Percentiles rank a stretch among this genome's conserved stretches.
These are phyloP conservation scores for Flexamia atlantica DNA, from an alignment of 2,888 invertebrate species.

Conservation along the genomic window DNA sequence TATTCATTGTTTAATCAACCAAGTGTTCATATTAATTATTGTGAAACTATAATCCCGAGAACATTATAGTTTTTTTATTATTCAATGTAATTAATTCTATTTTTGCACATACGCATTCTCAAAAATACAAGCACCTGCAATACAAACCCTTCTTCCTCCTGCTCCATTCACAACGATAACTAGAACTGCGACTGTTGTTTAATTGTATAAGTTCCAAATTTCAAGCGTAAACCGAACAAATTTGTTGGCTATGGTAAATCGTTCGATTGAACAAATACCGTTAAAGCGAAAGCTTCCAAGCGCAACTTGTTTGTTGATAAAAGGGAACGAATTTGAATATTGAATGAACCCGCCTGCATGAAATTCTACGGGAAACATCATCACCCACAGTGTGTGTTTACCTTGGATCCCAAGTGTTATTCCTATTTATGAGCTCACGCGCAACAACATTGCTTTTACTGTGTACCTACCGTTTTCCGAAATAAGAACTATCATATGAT, in stretches of 20 bases:
- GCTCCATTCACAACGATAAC: no score
- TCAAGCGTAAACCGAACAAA: neutral
- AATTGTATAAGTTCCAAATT: neutral
- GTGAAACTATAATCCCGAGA: no score
- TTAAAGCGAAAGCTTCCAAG: constrained; percentile 35
- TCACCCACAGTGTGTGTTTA: constrained; percentile 1
- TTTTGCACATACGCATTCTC: no score
- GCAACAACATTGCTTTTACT: constrained; percentile 7
- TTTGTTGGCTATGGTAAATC: constrained; percentile 9
- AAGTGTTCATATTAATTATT: no score
- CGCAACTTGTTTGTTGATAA: constrained; percentile 39
- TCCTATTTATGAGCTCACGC: constrained; percentile 19
- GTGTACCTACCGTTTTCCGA: neutral
- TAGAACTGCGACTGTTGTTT: no score
- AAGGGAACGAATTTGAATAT: constrained; percentile 46
- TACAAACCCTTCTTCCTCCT: no score
- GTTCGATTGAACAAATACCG: constrained; percentile 35
- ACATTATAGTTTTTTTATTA: no score
- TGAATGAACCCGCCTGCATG: constrained; percentile 41
- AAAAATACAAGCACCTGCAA: no score
- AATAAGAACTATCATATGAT: no score
- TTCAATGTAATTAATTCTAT: no score
- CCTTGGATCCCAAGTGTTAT: constrained; percentile 29
- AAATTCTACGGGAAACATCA: constrained; percentile 32
- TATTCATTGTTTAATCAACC: no score